Evolutionary conservation across 2,888 invertebrate species (phyloP).

Genomic region (Caenorhabditis panamensis): DNA sequence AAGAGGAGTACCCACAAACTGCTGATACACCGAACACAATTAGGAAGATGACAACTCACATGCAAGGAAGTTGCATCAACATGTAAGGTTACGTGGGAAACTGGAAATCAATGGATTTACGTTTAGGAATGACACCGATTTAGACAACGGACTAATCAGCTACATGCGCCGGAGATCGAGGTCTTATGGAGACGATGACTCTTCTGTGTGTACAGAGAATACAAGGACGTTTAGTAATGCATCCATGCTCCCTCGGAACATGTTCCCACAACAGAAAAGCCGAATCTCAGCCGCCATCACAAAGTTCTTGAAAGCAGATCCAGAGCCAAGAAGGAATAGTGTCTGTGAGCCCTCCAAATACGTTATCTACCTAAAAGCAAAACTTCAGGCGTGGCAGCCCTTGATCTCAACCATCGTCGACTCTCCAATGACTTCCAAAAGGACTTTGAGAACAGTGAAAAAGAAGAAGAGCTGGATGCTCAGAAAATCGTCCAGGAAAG

Average conservation of each 20-base stretch:
- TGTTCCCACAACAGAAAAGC: conserved; percentile 29
- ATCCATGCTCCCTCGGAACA: conserved; percentile 31
- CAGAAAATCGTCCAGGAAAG: conserved; percentile 32
- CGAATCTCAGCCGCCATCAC: conserved; percentile 39
- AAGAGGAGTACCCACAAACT: conserved; percentile 53
- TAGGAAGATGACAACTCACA: conserved; percentile 19
- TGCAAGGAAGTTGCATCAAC: conserved; percentile 56
- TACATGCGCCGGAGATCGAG: conserved; percentile 41
- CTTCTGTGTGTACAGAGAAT: conserved; percentile 15
- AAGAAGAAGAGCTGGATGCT: conserved; percentile 17
- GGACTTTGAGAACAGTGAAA: conserved; percentile 13
- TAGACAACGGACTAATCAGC: conserved; percentile 53
- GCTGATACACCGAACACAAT: conserved; percentile 36
- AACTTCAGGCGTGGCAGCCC: conserved; percentile 52
- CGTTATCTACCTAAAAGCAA: too few relatives aligned
- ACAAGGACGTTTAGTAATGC: conserved; percentile 25
- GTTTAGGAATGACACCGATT: conserved; percentile 51
- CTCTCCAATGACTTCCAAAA: not conserved
- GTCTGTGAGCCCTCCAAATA: conserved; percentile 39
- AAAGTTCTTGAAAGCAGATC: conserved; percentile 23
- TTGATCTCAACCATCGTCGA: conserved; percentile 52
- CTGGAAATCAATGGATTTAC: too few relatives aligned
- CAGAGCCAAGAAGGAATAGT: conserved; percentile 52
- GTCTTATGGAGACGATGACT: conserved; percentile 26
- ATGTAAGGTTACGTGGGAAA: conserved; percentile 48